These are phyloP conservation scores for Spodoptera exigua DNA, from an alignment of 2,888 invertebrate genomes.

Conservation along the genomic window DNA sequence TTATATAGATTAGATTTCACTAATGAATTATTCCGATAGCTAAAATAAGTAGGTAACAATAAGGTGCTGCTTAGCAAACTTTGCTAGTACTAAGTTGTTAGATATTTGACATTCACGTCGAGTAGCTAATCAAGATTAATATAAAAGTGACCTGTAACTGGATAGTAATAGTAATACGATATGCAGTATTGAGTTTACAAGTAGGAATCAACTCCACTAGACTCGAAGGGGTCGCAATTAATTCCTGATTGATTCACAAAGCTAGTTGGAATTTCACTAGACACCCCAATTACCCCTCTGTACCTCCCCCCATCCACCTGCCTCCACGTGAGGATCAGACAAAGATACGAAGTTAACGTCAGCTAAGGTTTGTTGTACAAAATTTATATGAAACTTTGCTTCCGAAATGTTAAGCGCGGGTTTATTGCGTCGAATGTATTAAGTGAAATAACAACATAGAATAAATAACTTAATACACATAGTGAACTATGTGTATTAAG, in stretches of 20 bases:
- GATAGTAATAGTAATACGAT: constrained; percentile 57
- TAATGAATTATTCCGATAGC: too few relatives aligned
- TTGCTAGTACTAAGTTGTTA: too few relatives aligned
- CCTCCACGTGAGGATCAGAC: constrained; percentile 81
- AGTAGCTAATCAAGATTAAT: too few relatives aligned
- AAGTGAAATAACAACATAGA: too few relatives aligned
- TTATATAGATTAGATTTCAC: too few relatives aligned
- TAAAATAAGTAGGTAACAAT: too few relatives aligned
- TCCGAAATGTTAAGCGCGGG: constrained; percentile 64
- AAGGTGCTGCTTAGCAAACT: too few relatives aligned
- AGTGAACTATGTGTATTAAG: too few relatives aligned
- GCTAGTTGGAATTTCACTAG: constrained; percentile 78
- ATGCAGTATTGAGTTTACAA: constrained; percentile 54
- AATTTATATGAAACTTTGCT: constrained; percentile 86
- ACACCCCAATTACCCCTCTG: constrained; percentile 52
- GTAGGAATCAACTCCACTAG: constrained; percentile 71
- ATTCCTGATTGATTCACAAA: constrained; percentile 86
- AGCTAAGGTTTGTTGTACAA: constrained; percentile 84
- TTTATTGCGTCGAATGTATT: constrained; percentile 58
- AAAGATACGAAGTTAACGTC: constrained; percentile 86
- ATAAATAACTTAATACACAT: too few relatives aligned
- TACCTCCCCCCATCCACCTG: constrained; percentile 60
- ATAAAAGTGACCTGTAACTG: constrained; percentile 9
- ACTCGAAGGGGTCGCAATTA: constrained; percentile 79
- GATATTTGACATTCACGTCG: too few relatives aligned